Evolutionary conservation across 1,140 invertebrate species (phyloP).

Genomic region (Battus philenor): DNA sequence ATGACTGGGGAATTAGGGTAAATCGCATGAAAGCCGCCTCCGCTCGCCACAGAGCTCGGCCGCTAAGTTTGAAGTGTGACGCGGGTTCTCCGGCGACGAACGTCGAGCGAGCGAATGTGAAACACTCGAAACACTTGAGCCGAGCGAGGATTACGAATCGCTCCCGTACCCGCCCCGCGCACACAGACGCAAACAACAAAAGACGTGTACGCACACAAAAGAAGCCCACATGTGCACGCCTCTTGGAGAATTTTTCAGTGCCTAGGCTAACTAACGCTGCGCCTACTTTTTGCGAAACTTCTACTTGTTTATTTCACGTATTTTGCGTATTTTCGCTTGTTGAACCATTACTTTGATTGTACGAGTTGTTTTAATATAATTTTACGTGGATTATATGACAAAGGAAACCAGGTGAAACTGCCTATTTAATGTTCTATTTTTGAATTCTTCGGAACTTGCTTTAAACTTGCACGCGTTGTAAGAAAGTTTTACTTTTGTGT

Average conservation of each 20-base stretch:
- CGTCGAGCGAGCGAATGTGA: constrained; percentile 52
- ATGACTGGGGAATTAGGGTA: too few relatives aligned
- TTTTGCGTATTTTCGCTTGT: constrained; percentile 5
- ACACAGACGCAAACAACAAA: constrained; percentile 34
- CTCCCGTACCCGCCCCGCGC: constrained; percentile 22
- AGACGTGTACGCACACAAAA: constrained; percentile 35
- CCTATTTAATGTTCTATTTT: too few relatives aligned
- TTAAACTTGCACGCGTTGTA: too few relatives aligned
- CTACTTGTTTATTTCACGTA: background rate
- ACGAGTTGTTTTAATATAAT: too few relatives aligned
- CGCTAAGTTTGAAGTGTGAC: constrained; percentile 37
- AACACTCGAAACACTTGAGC: constrained; percentile 48
- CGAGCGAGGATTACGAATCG: constrained; percentile 46
- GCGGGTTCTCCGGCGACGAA: constrained; percentile 38
- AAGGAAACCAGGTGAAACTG: too few relatives aligned
- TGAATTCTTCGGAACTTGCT: too few relatives aligned
- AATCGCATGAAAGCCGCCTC: too few relatives aligned
- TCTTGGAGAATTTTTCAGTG: constrained; percentile 14
- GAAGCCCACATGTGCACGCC: constrained; percentile 1
- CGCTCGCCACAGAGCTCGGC: constrained; percentile 12
- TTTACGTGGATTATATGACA: too few relatives aligned
- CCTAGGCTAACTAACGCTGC: constrained; percentile 16
- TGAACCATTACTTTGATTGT: background rate
- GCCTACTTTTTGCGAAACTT: constrained; percentile 6
- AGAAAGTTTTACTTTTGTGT: too few relatives aligned